Evolutionary conservation across 2,113 vertebrate genomes (phyloP), one percentile per base, ranked within the genome.

Genomic region (Suncus etruscus): DNA sequence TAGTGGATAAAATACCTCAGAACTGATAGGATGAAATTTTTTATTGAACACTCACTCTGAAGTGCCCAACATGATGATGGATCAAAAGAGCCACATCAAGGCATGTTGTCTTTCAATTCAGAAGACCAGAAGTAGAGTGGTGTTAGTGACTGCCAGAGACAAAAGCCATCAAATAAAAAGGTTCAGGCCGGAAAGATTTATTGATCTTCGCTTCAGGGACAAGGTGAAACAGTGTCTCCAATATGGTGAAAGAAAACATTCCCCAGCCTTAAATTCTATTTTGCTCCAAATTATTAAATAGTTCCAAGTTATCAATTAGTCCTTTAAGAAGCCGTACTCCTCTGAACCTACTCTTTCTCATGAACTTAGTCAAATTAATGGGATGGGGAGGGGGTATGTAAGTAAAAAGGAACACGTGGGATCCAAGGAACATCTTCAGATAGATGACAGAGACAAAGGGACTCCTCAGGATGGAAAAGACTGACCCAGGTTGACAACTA

Each of bases 161-260:
- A 47, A 69, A 25, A 54, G 10, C 47, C 11, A 29, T 39, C 27
- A 27, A 27, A 20, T 22, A 2, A 0, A 8, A 39, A 72, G 27
- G 27, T 18, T 24, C 18, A 39, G 39, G 39, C 39, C 3, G 39
- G 39, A 39, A 39, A 39, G 39, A 39, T 39, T 39, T 39, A 39
- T 7, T 61, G 83, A 32, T 51, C 54, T 82, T 66, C 32, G 27
- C 5, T 22, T 50, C 10, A 68, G 32, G 24, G 45, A 29, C 24
- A 25, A 18, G 8, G 3, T 3, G 27, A 54, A 87, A 22, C 68
- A 70, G 1, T 51, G 0, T 51, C 47, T 79, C 65, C 47, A 39
- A 61, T 90, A 39, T 9, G 86, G 54, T 78, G 47, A 48, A 20
- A 74, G 32, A 50, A 74, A 90, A 45, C 74, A 39, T 50, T 86